phyloP scores from a whole-genome alignment of 2,797 vertebrate species.

The Bovichtus variegatus region DNA sequence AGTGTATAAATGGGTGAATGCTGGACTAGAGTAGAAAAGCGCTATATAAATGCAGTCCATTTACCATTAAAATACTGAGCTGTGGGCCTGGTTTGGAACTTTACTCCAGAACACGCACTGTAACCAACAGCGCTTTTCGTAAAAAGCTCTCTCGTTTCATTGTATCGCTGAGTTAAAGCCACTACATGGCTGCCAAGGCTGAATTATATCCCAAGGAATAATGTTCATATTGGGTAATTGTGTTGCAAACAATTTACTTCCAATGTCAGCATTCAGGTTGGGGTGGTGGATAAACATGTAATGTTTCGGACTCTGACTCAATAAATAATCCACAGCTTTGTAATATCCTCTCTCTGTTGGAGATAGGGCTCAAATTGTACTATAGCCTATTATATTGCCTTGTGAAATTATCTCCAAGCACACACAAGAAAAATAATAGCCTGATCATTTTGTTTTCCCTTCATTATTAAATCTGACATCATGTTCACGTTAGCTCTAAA shows the following conservation, averaged over 20 bases:
- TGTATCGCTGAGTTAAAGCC: background rate
- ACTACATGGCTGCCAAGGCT: background rate
- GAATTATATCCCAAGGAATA: background rate
- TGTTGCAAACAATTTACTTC: background rate
- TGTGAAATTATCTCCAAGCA: background rate
- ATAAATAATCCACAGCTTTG: constrained; percentile 9
- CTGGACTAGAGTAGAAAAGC: too few species aligned
- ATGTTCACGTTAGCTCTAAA: background rate
- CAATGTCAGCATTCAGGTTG: background rate
- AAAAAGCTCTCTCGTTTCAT: background rate
- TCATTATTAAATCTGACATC: background rate
- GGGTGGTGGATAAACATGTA: background rate
- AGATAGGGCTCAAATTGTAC: background rate
- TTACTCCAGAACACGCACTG: too few species aligned
- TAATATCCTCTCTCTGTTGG: background rate
- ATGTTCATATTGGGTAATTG: background rate
- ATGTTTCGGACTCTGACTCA: background rate
- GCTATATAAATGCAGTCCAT: too few species aligned
- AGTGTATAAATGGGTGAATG: too few species aligned
- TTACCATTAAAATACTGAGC: background rate
- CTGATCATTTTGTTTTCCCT: background rate
- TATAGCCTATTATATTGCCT: background rate
- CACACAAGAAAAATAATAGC: background rate
- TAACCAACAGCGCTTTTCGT: background rate
- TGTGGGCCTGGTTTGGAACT: background rate